Evolutionary conservation across 2,888 invertebrate species (phyloP).

Genomic region (Acleris sparsana): DNA sequence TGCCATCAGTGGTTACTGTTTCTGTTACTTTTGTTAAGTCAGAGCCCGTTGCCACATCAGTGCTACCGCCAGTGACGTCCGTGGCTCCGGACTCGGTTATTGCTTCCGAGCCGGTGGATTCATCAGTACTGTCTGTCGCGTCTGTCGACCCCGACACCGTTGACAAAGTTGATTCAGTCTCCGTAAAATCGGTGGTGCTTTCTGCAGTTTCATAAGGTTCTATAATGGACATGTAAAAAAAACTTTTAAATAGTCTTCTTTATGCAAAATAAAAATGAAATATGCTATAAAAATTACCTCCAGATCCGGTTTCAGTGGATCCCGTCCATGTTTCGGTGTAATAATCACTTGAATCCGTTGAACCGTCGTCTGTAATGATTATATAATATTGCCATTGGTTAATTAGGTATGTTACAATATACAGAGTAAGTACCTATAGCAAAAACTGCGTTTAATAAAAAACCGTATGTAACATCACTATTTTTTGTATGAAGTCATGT

Average conservation of each 20-base stretch:
- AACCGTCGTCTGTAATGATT: constrained; percentile 2
- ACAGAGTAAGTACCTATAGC: no score
- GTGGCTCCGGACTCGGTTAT: constrained; percentile 4
- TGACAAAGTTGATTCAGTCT: constrained; percentile 12
- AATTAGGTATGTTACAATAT: no score
- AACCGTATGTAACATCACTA: no score
- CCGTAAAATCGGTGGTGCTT: constrained; percentile 12
- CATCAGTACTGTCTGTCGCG: constrained; percentile 11
- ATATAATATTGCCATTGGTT: background rate
- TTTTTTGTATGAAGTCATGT: no score
- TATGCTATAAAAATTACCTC: constrained; percentile 42
- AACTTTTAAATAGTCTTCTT: no score
- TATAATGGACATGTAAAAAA: no score
- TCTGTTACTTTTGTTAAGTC: background rate
- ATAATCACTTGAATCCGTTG: background rate
- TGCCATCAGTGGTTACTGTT: background rate
- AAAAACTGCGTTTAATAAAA: no score
- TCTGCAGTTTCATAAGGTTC: constrained; percentile 15
- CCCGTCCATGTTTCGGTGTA: constrained; percentile 48
- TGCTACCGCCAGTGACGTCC: background rate
- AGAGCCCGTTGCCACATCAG: background rate
- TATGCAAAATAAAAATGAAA: no score
- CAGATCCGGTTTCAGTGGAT: constrained; percentile 48
- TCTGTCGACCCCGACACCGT: constrained; percentile 11
- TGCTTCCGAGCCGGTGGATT: constrained; percentile 3